A percentile compares a stretch with the other conserved stretches of the same genome.
Evolutionary conservation across 2,888 invertebrate genomes (phyloP).

Genomic region (Oscheius sp.): DNA sequence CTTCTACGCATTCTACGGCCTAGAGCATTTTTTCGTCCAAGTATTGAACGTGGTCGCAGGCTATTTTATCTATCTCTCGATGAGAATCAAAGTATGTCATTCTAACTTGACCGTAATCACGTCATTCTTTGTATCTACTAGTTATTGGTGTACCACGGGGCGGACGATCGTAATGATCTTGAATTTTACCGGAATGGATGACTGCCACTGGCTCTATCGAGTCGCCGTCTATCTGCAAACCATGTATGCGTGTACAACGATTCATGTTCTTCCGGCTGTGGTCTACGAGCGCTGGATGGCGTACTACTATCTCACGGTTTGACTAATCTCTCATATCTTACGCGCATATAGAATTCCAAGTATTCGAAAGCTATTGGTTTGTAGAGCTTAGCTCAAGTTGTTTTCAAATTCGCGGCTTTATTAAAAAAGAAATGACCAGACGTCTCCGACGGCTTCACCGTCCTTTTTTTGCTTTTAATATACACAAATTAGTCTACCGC

Average conservation of each 20-base stretch:
- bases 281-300: slow-evolving; percentile 25
- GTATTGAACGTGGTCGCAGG: slow-evolving; percentile 1
- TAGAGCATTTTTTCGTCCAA: slow-evolving; percentile 24
- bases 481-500: too few relatives aligned
- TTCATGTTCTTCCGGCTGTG: slow-evolving; percentile 15
- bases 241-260: neutral
- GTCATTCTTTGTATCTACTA: slow-evolving; percentile 8
- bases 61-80: slow-evolving; percentile 5
- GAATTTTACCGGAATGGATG: slow-evolving; percentile 4
- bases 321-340: too few relatives aligned
- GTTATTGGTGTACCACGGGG: slow-evolving; percentile 6
- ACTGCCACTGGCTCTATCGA: neutral
- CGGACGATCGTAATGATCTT: neutral
- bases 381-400: too few relatives aligned
- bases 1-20: slow-evolving; percentile 3
- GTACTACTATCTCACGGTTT: neutral
- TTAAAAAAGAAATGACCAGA: neutral
- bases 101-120: slow-evolving; percentile 6
- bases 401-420: neutral
- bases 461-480: too few relatives aligned
- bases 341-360: too few relatives aligned
- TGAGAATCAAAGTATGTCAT: slow-evolving; percentile 11
- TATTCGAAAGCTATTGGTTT: too few relatives aligned
- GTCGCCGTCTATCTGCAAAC: slow-evolving; percentile 8
- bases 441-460: too few relatives aligned